A percentile compares a stretch with the other conserved stretches of the same genome.
Evolutionary conservation across 2,888 invertebrate species (phyloP).

Genomic region (Nemurella pictetii): DNA sequence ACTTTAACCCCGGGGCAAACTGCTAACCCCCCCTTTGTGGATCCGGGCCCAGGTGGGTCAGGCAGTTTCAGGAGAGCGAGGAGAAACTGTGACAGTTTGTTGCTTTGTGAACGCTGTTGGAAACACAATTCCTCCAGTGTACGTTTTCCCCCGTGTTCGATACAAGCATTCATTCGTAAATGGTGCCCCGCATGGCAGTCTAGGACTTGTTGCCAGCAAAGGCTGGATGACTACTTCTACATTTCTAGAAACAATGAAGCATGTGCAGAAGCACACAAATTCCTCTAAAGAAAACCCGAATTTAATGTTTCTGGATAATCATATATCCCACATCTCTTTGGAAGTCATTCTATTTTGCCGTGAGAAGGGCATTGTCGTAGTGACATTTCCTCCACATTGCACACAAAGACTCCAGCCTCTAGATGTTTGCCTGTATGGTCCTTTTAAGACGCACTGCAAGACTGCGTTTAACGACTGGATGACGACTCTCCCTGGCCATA

Average conservation of each 20-base stretch:
- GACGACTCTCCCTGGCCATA: constrained; percentile 41
- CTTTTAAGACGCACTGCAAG: constrained; percentile 45
- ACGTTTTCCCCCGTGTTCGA: constrained; percentile 45
- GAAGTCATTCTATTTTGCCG: constrained; percentile 42
- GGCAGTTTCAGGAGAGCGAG: constrained; percentile 45
- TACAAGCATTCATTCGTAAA: constrained; percentile 40
- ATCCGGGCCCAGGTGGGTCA: no score
- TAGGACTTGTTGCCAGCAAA: constrained; percentile 39
- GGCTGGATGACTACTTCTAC: constrained; percentile 44
- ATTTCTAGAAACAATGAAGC: constrained; percentile 42
- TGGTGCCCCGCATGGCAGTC: constrained; percentile 42
- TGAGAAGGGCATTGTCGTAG: constrained; percentile 45
- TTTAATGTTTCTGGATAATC: constrained; percentile 45
- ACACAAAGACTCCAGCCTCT: constrained; percentile 46
- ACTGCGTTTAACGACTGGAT: constrained; percentile 44
- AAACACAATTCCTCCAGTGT: constrained; percentile 44
- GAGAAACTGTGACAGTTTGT: constrained; percentile 44
- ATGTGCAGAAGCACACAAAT: constrained; percentile 42
- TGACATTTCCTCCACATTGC: constrained; percentile 47
- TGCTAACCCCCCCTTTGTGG: no score
- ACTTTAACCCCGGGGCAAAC: no score
- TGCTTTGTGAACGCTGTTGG: constrained; percentile 45
- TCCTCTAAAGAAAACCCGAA: constrained; percentile 41
- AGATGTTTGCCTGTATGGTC: constrained; percentile 43
- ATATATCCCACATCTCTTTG: constrained; percentile 42